Base-by-base conservation (phyloP, 37 sponge, comb jelly and placozoan species). In the Agelas oroides region DNA sequence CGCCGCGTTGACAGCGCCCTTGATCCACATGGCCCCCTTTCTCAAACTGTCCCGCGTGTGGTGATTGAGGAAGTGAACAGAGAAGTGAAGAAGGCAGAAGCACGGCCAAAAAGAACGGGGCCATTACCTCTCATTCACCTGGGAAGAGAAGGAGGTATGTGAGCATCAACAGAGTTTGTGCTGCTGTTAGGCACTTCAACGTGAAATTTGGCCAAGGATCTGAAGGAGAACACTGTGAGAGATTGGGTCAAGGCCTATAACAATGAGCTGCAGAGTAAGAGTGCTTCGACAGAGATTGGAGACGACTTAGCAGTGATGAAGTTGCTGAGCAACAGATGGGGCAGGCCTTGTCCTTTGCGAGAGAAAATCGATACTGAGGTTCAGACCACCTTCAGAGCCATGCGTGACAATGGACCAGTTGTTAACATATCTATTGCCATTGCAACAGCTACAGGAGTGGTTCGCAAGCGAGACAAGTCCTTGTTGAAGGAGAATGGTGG, bases 401-500 rank as follows among this genome's bases (percentile, higher is more conserved):
- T 86, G 34, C 40, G 86, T 32, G 86, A 61, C 32, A 64, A 57
- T 86, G 79, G 79, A 61, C 70, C 80, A 36, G 60, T 71, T 53
- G 71, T 77, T 27, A 86, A 81, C 65, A 76, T 60, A 6, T 20
- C 70, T 5, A 73, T 89, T 33, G 84, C 60, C 15, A 64, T 84
- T 34, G 85, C 73, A 11, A 73, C 75, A 35, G 85, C 84, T 3
- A 70, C 69, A 21, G 84, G 90, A 23, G 77, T 89, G 36, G 33
- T 88, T 41, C 40, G 67, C 53, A 36, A 33, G 18, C 25, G 78
- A 25, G 39, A 84, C 27, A 35, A 17, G 20, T 30, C 70, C 21
- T 40, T 69, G 20, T 52, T 89, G 36, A 38, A 6, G 5, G 46
- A 77, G 65, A 33, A 85, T 79, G 86, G 86, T 68, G 91, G 86